Conservation (phyloP, 2,888 invertebrate genomes). For the Drosophila anceps region DNA sequence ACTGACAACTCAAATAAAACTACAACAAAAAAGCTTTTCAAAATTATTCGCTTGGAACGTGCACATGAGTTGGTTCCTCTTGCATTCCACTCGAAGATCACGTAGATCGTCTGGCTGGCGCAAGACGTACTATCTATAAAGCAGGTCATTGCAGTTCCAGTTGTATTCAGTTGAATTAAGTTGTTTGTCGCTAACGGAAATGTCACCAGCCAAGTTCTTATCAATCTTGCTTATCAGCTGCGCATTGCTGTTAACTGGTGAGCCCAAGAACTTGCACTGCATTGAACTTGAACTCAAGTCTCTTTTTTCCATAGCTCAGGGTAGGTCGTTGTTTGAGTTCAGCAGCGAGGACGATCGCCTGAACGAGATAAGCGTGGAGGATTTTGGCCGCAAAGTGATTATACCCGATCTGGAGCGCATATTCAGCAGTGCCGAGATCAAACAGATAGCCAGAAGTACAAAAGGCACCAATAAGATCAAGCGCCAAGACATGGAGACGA, state of each 20-base stretch:
- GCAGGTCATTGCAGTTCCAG: conserved; percentile 15
- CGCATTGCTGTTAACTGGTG: conserved; percentile 42
- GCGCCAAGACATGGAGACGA: conserved; percentile 17
- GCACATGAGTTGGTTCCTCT: conserved; percentile 54
- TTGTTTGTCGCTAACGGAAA: conserved; percentile 46
- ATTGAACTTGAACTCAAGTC: background rate
- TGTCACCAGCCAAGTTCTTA: conserved; percentile 48
- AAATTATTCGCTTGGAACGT: conserved; percentile 56
- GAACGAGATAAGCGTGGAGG: conserved; percentile 54
- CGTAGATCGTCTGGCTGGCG: conserved; percentile 42
- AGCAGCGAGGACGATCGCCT: conserved; percentile 61
- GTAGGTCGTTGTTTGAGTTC: conserved; percentile 28
- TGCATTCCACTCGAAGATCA: conserved; percentile 64
- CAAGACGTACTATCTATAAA: conserved; percentile 52
- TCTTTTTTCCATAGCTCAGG: conserved; percentile 26
- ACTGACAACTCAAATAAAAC: background rate
- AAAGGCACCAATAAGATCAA: conserved; percentile 29
- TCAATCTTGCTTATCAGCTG: conserved; percentile 43
- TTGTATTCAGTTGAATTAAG: conserved; percentile 40
- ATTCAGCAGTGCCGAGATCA: conserved; percentile 62
- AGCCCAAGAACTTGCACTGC: conserved; percentile 3
- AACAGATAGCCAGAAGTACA: background rate
- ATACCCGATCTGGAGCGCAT: conserved; percentile 54
- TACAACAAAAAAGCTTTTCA: conserved; percentile 1
- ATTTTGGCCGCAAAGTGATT: conserved; percentile 42